Base-by-base conservation (phyloP, 2,888 invertebrate genomes). In the Microplitis deprimator region DNA sequence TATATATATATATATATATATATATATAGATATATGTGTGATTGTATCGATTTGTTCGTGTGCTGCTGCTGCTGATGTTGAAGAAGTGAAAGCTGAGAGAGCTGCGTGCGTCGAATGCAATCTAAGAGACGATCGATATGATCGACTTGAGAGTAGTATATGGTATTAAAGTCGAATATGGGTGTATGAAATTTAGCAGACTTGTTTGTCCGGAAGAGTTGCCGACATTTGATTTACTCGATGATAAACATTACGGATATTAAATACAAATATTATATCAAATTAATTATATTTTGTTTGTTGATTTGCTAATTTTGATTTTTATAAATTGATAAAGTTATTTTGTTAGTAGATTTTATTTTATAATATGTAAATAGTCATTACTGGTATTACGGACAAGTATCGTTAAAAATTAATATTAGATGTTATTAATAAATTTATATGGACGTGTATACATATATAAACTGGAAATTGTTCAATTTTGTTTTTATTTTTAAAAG, bases 71-170 rank as follows among this genome's bases (percentile, higher is more conserved):
- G 70, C 59, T 38, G 59, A 29, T 59, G 59, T 29, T 59, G 10
- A 20, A 70, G 59, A 72, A 62, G 72, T 62, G 72, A 72, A 72
- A 72, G 72, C 62, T 39, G 39, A 59, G 62, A 60, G 59, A 59
- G 39, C 40, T 71, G 71, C 71, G 71, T 71, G 71, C 61, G 71
- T 71, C 40, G 71, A 71, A 38, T 61, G 62, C 71, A 71, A 71
- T 40, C 50, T 41, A 41, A 41, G 20, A 59, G 6, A 20, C 29
- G 59, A 29, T 29, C 38, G 59, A 59, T 60, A 59, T 59, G 60
- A 70, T 70, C 68, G 68, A 68, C 60, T 70, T 20, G n/a, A 70
- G 6, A 29, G 13, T 50, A 17, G 59, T n/a, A 59, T 20, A 59
- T 59, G 17, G 20, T 50, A 69, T 69, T 17, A 17, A 41, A 8